A percentile compares a stretch with the other conserved stretches of the same genome.
phyloP scores from a whole-genome alignment of 1,140 invertebrate genomes.

The Ptiloglossa arizonensis region DNA sequence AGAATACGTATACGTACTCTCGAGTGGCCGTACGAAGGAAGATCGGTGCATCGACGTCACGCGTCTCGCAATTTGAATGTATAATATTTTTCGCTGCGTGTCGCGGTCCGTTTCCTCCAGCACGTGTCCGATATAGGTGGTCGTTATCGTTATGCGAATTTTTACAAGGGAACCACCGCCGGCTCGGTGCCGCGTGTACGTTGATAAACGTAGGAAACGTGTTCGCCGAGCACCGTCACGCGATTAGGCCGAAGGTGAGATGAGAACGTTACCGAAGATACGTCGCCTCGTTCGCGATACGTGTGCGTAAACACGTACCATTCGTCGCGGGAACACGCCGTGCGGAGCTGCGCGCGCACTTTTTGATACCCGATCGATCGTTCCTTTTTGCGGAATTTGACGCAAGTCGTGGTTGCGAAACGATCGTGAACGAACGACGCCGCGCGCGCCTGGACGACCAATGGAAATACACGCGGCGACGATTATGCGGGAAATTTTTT shows the following conservation, averaged over 20 bases:
- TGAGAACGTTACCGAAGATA: constrained; percentile 35
- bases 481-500: neutral
- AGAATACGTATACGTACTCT: no score
- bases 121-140: constrained; percentile 27
- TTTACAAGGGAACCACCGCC: constrained; percentile 13
- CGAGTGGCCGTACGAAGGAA: no score
- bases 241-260: constrained; percentile 59
- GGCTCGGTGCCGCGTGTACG: neutral
- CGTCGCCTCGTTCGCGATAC: constrained; percentile 1
- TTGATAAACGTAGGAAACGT: constrained; percentile 31
- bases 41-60: no score
- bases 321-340: no score
- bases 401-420: neutral
- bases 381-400: neutral
- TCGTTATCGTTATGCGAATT: constrained; percentile 37
- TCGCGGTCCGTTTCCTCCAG: constrained; percentile 35
- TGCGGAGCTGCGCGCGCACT: neutral
- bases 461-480: neutral
- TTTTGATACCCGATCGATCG: neutral
- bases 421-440: neutral
- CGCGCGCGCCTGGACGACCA: no score
- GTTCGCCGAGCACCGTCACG: constrained; percentile 6
- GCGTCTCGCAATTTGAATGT: neutral
- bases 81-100: neutral
- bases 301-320: constrained; percentile 19